These are phyloP conservation scores for Heteronetta atricapilla DNA, from an alignment of 2,113 vertebrate species.

Conservation along the genomic window DNA sequence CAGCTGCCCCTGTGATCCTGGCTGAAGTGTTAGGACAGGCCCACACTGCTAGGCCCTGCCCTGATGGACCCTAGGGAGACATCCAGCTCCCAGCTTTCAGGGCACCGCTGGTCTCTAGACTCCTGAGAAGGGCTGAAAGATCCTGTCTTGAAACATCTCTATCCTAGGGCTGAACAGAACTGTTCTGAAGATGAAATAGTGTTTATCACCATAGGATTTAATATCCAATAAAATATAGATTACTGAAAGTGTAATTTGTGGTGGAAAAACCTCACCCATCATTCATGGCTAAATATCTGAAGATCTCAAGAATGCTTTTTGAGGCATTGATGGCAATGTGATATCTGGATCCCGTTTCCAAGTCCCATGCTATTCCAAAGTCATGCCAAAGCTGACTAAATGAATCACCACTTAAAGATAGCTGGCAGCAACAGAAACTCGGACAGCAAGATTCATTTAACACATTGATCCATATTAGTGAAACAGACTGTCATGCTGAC, in stretches of 20 bases:
- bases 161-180: not conserved
- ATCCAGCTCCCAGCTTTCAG: not conserved
- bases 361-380: not conserved
- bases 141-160: not conserved
- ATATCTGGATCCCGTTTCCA: not conserved
- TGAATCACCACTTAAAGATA: conserved; percentile 23
- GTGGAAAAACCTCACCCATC: not conserved
- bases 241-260: not conserved
- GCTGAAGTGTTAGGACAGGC: fast-evolving
- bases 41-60: fast-evolving
- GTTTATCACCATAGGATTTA: not conserved
- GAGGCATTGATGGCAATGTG: not conserved
- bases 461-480: not conserved
- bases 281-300: not conserved
- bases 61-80: fast-evolving
- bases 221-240: not conserved
- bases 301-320: not conserved
- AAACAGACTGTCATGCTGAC: conserved; percentile 5
- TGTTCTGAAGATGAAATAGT: not conserved
- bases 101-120: not conserved
- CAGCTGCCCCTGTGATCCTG: not conserved
- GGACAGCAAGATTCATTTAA: conserved; percentile 28
- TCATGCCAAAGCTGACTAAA: conserved; percentile 23
- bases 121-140: not conserved
- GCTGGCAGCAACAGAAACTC: conserved; percentile 8